Base-by-base conservation (phyloP, 2,113 vertebrate species). In the Orientallactaga bullata region DNA sequence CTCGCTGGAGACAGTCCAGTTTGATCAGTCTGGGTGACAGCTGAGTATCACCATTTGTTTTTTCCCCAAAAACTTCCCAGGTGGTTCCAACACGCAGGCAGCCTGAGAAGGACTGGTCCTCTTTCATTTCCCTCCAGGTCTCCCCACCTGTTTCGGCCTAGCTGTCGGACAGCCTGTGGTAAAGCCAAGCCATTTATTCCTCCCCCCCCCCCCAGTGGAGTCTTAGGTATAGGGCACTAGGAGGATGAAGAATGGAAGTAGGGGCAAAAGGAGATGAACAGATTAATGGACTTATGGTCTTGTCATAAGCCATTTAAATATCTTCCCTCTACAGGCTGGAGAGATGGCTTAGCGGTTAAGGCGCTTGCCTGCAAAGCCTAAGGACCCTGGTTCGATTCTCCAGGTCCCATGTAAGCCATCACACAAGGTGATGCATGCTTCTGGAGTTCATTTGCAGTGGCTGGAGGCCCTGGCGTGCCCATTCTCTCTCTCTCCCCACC, bases 61-160 rank as follows among this genome's bases (percentile, higher is more conserved):
- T 28, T 3, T 11, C 23, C 13, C 65, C 21, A 21, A 9, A 76
- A 95, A 94, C 32, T 89, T 89, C 35, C 81, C 51, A 74, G 85
- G 39, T 89, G 87, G 93, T 93, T 91, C 58, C 78, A 89, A 94
- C 18, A 85, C 28, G 15, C n/a, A 26, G 58, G 63, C 60, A 24
- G 35, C 93, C 47, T 88, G 72, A 84, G 42, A 93, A 93, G 89
- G 82, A 69, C 63, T 72, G 10, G n/a, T 24, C 82, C 26, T 69
- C 61, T 84, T 66, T 89, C 60, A 3, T 68, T 93, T 84, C 72
- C 85, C 63, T 93, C 77, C 21, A n/a, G 18, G 35, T 37, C 78
- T 78, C 81, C 7, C 28, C 16, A 65, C 39, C n/a, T 11, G 47
- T 89, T 69, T 84, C 39, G 24, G 55, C 16, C 7, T 65, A 32